Evolutionary conservation across 2,888 invertebrate genomes (phyloP), one percentile per base, ranked within the genome.

Genomic region (Geophilus truncorum): DNA sequence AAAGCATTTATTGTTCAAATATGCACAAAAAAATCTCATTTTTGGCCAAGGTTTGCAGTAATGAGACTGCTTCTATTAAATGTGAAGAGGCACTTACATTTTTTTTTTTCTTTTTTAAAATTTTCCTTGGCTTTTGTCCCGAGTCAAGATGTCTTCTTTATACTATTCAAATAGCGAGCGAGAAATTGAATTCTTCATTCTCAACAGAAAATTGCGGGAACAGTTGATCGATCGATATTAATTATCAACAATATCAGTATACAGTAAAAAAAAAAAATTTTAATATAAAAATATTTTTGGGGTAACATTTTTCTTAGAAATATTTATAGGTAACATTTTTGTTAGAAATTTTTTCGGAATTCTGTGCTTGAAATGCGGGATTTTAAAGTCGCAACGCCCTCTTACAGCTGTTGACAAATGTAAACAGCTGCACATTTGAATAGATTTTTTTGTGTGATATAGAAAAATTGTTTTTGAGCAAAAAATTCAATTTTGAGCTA

Each of bases 1-100:
- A 70, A 70, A 70, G 28, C 70, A 70, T 70, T 70, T 70, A 70
- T 70, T 70, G 70, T 70, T 70, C 70, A 70, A 70, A 70, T 70
- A 70, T 70, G 70, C 25, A 70, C 28, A 70, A 70, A 70, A 70
- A 70, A 70, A 70, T 70, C 70, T 70, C 70, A 70, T 70, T 70
- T 70, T n/a, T 70, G 70, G 70, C 70, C 70, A 70, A 70, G 15
- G 7, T 70, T 70, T 70, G 25, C 70, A 25, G 70, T 70, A 70
- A 70, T 70, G 70, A 70, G 70, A 28, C 70, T 70, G 70, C 70
- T 70, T 70, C 70, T 70, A 70, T 70, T 70, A 70, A 70, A 70
- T 23, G 70, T 70, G 70, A 70, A 70, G 70, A 70, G 70, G 70
- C 28, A 70, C 70, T 70, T 70, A 70, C 25, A 70, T 4, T 23